These are phyloP conservation scores for Spisula solida DNA, from an alignment of 2,888 invertebrate species.

Conservation along the genomic window DNA sequence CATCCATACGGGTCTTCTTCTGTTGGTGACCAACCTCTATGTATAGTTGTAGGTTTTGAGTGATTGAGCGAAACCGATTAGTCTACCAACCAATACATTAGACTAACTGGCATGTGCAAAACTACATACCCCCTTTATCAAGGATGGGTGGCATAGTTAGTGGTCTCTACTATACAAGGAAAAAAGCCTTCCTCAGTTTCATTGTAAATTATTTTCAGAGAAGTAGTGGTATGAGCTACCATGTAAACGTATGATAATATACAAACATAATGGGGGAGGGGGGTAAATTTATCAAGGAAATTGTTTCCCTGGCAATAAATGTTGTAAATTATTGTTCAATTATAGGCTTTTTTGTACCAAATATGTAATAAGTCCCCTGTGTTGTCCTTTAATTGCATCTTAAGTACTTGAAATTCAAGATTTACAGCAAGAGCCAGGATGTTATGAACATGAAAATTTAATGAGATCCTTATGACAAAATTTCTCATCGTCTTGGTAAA, in stretches of 20 bases:
- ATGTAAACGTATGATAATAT: not conserved
- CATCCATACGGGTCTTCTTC: too few species aligned
- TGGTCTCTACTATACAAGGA: too few species aligned
- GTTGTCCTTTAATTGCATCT: conserved; percentile 9
- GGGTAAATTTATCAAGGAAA: not conserved
- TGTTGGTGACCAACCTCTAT: too few species aligned
- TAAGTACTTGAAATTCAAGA: not conserved
- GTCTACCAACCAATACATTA: too few species aligned
- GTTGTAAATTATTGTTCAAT: not conserved
- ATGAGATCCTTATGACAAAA: conserved; percentile 23
- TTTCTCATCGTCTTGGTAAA: not conserved
- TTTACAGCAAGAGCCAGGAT: not conserved
- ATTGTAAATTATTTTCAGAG: not conserved
- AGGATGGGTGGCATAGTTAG: too few species aligned
- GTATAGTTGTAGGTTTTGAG: too few species aligned
- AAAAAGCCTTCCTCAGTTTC: too few species aligned
- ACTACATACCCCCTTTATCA: too few species aligned
- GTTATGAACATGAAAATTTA: conserved; percentile 1
- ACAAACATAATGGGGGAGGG: not conserved
- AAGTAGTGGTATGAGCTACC: not conserved
- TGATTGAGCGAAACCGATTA: not conserved
- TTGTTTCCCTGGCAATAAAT: conserved; percentile 2
- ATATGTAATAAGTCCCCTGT: conserved; percentile 3
- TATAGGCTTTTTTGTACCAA: conserved; percentile 1
- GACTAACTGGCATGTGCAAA: too few species aligned